Conservation (phyloP, 2,888 invertebrate genomes). For the Phania funesta region DNA sequence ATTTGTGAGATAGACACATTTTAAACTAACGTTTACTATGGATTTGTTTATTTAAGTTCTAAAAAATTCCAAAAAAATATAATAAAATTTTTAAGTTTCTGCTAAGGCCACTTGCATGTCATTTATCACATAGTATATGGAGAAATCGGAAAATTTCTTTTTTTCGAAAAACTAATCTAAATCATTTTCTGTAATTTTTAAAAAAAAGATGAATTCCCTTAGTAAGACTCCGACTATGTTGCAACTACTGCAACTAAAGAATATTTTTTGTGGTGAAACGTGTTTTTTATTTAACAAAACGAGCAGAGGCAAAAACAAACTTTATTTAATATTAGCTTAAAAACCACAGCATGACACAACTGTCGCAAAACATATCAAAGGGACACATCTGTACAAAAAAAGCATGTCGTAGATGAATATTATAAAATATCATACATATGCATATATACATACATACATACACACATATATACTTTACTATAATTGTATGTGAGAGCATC, state of each 20-base stretch:
- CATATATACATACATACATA: background rate
- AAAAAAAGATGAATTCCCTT: conserved; percentile 6
- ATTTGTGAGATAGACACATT: no score
- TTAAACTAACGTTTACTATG: no score
- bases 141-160: background rate
- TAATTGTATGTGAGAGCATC: no score
- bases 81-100: no score
- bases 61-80: no score
- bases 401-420: background rate
- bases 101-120: no score
- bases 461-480: no score
- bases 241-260: conserved; percentile 11
- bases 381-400: conserved; percentile 59
- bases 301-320: conserved; percentile 4
- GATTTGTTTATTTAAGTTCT: no score
- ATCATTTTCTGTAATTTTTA: conserved; percentile 18
- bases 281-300: conserved; percentile 14
- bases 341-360: conserved; percentile 65
- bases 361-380: conserved; percentile 59
- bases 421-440: background rate
- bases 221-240: background rate
- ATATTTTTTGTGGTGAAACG: conserved; percentile 33
- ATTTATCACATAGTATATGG: no score
- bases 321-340: conserved; percentile 62
- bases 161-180: conserved; percentile 14